Conservation (phyloP, 2,113 vertebrate species). For the Phylloscopus trochilus region DNA sequence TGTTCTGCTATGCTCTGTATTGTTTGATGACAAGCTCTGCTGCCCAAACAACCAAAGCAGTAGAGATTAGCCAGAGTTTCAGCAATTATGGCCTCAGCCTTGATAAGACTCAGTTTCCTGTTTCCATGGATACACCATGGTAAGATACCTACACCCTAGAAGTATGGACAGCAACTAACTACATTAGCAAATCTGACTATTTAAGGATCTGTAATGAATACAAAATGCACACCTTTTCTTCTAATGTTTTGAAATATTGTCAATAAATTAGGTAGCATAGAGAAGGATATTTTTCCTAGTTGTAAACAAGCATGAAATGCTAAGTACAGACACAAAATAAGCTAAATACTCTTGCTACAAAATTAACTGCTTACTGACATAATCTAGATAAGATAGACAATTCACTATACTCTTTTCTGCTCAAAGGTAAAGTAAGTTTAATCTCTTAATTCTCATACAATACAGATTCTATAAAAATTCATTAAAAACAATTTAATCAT, state of each 20-base stretch:
- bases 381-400: neutral
- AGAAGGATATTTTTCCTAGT: neutral
- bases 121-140: neutral
- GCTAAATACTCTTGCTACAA: neutral
- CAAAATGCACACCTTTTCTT: neutral
- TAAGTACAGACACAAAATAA: neutral
- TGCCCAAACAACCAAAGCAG: neutral
- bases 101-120: neutral
- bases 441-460: neutral
- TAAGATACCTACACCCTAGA: neutral
- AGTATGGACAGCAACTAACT: neutral
- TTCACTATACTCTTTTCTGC: neutral
- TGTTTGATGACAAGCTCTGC: neutral
- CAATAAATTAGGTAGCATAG: neutral
- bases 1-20: neutral
- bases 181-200: neutral
- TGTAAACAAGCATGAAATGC: neutral
- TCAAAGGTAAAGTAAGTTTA: neutral
- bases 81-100: neutral
- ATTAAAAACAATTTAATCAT: neutral
- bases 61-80: neutral
- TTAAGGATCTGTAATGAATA: neutral
- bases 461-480: neutral
- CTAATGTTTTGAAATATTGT: neutral
- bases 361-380: neutral